Percentiles rank a stretch among this genome's conserved stretches.
phyloP scores from a whole-genome alignment of 2,888 invertebrate species.

The Calameuta pallipes region DNA sequence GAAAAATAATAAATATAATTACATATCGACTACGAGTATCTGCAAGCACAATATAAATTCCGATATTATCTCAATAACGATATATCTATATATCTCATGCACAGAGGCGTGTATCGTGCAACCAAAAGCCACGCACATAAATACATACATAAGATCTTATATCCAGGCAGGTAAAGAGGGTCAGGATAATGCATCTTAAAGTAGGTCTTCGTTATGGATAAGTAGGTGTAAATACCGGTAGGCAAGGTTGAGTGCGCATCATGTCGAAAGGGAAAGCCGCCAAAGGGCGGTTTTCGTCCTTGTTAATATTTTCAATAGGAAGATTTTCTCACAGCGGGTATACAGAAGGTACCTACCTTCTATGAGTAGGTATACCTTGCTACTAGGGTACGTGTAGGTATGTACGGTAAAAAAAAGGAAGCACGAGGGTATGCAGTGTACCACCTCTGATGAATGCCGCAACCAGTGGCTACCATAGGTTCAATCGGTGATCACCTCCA shows the following conservation, averaged over 20 bases:
- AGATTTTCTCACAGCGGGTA: constrained; percentile 58
- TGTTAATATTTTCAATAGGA: constrained; percentile 62
- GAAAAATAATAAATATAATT: too few relatives aligned
- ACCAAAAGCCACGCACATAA: not conserved
- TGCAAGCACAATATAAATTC: too few relatives aligned
- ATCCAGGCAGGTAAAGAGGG: not conserved
- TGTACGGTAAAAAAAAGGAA: constrained; percentile 21
- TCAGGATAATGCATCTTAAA: constrained; percentile 56
- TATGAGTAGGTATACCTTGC: not conserved
- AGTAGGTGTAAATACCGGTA: constrained; percentile 53
- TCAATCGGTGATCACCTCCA: constrained; percentile 19
- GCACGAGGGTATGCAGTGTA: constrained; percentile 39
- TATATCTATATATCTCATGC: too few relatives aligned
- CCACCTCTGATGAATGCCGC: constrained; percentile 61
- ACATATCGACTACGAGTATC: too few relatives aligned
- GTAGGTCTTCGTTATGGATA: constrained; percentile 34
- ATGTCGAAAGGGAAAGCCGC: constrained; percentile 44
- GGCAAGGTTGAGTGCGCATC: constrained; percentile 32
- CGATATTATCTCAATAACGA: too few relatives aligned
- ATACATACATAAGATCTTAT: not conserved
- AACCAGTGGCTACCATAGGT: constrained; percentile 54
- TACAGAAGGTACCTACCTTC: not conserved
- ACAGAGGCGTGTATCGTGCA: too few relatives aligned
- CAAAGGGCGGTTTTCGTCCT: constrained; percentile 57
- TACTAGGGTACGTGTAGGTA: not conserved